phyloP scores from a whole-genome alignment of 2,113 vertebrate genomes.

The Anguilla rostrata region DNA sequence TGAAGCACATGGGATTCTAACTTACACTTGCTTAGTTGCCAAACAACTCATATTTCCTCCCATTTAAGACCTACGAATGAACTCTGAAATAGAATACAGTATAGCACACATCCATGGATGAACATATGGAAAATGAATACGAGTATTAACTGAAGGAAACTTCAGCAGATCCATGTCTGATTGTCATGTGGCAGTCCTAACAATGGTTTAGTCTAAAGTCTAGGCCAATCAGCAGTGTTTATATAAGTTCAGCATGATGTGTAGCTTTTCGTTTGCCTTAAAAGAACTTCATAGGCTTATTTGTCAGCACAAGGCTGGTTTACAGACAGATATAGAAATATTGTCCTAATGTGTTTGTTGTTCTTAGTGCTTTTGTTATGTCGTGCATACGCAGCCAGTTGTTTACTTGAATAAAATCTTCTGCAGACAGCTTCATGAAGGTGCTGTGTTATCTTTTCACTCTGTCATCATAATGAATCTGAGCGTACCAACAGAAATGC shows the following conservation, averaged over 20 bases:
- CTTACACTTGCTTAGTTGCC: neutral
- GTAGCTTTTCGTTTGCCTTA: conserved; percentile 72
- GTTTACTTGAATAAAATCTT: conserved; percentile 93
- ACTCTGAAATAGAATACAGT: neutral
- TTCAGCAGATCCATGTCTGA: conserved; percentile 23
- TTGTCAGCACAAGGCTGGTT: conserved; percentile 66
- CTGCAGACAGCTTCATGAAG: conserved; percentile 72
- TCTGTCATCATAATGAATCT: conserved; percentile 5
- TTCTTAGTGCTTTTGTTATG: conserved; percentile 83
- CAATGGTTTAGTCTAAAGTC: conserved; percentile 10
- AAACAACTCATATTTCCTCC: conserved; percentile 1
- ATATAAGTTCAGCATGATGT: conserved; percentile 48
- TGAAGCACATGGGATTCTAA: neutral
- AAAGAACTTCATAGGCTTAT: conserved; percentile 62
- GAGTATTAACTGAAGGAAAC: neutral
- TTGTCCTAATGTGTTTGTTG: conserved; percentile 80
- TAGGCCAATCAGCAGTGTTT: conserved; percentile 34
- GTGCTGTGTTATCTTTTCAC: conserved; percentile 34
- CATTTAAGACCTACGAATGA: neutral
- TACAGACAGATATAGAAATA: conserved; percentile 63
- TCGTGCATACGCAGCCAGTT: conserved; percentile 83
- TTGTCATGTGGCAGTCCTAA: conserved; percentile 28
- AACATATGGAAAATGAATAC: neutral
- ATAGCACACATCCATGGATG: neutral
- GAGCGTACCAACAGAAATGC: neutral